Evolutionary conservation across 2,888 invertebrate genomes (phyloP).

Genomic region (Dynastes grantii): DNA sequence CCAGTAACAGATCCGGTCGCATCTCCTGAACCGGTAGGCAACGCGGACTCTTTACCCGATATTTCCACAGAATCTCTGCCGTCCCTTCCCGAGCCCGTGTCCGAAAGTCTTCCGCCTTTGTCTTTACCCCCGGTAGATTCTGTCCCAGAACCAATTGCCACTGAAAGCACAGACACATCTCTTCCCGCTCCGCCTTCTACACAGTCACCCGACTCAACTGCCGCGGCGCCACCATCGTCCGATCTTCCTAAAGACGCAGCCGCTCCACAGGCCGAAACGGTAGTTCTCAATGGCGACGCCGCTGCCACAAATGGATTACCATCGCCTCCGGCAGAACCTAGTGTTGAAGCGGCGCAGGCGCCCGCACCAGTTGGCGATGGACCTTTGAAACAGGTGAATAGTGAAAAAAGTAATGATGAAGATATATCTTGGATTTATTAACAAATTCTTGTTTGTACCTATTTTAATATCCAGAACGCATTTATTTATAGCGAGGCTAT

Average conservation of each 20-base stretch:
- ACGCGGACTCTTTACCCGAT: conserved; percentile 69
- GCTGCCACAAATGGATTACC: conserved; percentile 65
- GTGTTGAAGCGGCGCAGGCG: conserved; percentile 72
- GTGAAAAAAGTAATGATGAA: conserved; percentile 54
- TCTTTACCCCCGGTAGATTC: conserved; percentile 69
- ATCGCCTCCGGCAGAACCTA: conserved; percentile 68
- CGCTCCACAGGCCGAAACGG: conserved; percentile 56
- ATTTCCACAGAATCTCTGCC: conserved; percentile 69
- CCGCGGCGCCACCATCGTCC: conserved; percentile 36
- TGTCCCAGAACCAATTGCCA: conserved; percentile 67
- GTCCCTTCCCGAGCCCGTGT: conserved; percentile 66
- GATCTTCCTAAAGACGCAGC: conserved; percentile 49
- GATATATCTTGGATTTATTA: conserved; percentile 61
- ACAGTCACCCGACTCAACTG: conserved; percentile 43
- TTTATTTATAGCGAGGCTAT: conserved; percentile 18
- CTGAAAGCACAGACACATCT: conserved; percentile 54
- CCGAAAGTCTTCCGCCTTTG: conserved; percentile 69
- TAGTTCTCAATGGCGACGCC: conserved; percentile 56
- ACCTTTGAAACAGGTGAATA: conserved; percentile 74
- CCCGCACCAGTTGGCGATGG: conserved; percentile 73
- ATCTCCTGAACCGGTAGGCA: conserved; percentile 59
- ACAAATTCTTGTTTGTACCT: conserved; percentile 48
- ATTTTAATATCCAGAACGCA: conserved; percentile 52
- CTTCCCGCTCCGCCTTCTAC: conserved; percentile 47
- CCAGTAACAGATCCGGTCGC: conserved; percentile 47